Percentiles rank a stretch among this genome's conserved stretches.
Evolutionary conservation across 1,140 invertebrate species (phyloP).

Genomic region (Atta cephalotes): DNA sequence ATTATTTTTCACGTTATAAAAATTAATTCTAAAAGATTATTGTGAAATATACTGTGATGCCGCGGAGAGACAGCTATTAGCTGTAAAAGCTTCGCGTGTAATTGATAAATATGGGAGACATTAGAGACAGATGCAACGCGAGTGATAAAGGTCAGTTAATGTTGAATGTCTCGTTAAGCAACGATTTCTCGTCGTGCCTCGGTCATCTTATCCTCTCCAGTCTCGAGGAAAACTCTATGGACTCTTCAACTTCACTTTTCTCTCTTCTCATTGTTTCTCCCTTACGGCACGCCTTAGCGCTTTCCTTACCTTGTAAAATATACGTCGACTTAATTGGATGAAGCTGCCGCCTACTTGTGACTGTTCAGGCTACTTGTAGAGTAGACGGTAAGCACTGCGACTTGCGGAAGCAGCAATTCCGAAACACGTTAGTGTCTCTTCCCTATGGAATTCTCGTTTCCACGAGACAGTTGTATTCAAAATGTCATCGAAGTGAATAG

Average conservation of each 20-base stretch:
- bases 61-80: neutral
- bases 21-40: constrained; percentile 6
- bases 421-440: constrained; percentile 57
- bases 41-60: neutral
- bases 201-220: constrained; percentile 41
- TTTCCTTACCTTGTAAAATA: constrained; percentile 69
- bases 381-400: constrained; percentile 30
- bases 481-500: constrained; percentile 22
- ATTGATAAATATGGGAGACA: constrained; percentile 37
- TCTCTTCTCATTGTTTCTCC: constrained; percentile 68
- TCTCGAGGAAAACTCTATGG: constrained; percentile 40
- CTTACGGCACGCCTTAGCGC: constrained; percentile 48
- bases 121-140: neutral
- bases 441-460: neutral
- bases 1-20: neutral
- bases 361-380: constrained; percentile 69
- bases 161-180: constrained; percentile 50
- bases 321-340: constrained; percentile 75
- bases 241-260: constrained; percentile 44
- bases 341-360: constrained; percentile 67
- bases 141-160: constrained; percentile 28
- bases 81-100: neutral
- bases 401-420: constrained; percentile 60
- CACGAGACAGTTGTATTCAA: neutral
- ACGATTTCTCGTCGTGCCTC: constrained; percentile 39